Evolutionary conservation across 2,888 invertebrate species (phyloP).

Genomic region (Platerodrilus igneus): DNA sequence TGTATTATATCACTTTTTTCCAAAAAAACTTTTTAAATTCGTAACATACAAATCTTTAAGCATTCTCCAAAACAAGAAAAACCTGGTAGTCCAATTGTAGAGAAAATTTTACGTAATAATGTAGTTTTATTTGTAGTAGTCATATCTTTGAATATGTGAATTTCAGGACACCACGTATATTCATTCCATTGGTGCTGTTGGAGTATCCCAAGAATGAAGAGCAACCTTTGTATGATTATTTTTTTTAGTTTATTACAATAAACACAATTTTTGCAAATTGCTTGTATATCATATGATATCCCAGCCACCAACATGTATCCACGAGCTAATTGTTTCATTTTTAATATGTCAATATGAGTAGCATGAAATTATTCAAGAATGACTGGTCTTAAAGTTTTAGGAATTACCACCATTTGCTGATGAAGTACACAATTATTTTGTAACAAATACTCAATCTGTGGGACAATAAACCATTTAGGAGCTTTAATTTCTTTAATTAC

Average conservation of each 20-base stretch:
- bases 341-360: slow-evolving; percentile 29
- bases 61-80: slow-evolving; percentile 25
- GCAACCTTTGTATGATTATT: slow-evolving; percentile 18
- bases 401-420: too few relatives aligned
- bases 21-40: slow-evolving; percentile 25
- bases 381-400: too few relatives aligned
- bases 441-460: neutral
- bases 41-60: slow-evolving; percentile 21
- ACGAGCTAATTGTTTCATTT: slow-evolving; percentile 30
- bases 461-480: too few relatives aligned
- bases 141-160: slow-evolving; percentile 10
- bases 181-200: slow-evolving; percentile 23
- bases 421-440: too few relatives aligned
- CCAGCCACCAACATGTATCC: slow-evolving; percentile 27
- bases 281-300: slow-evolving; percentile 27
- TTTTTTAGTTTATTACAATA: slow-evolving; percentile 14
- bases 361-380: slow-evolving; percentile 23
- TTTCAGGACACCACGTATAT: slow-evolving; percentile 18
- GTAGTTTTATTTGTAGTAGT: too few relatives aligned
- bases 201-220: slow-evolving; percentile 24
- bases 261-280: slow-evolving; percentile 22
- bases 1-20: slow-evolving; percentile 21
- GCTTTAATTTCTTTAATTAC: too few relatives aligned
- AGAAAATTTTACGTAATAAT: slow-evolving; percentile 14
- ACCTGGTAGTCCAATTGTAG: slow-evolving; percentile 23